phyloP scores from a whole-genome alignment of 2,113 vertebrate species.

The Corapipo altera region DNA sequence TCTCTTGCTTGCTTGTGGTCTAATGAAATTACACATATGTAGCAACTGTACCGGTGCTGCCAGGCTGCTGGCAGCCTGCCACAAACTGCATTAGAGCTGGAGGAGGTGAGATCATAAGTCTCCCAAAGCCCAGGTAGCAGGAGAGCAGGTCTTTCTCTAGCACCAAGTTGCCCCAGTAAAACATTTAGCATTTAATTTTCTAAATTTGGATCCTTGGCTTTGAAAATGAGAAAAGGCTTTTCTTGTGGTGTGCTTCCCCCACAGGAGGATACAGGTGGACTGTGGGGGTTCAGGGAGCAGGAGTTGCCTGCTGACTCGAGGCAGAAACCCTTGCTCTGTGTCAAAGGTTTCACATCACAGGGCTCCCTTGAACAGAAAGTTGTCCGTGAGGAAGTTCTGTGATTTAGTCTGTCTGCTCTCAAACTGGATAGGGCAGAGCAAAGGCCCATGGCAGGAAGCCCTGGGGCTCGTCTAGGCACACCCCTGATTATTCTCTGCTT shows the following conservation, averaged over 20 bases:
- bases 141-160: neutral
- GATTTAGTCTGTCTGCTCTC: slow-evolving; percentile 1
- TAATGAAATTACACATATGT: neutral
- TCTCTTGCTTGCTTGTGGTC: neutral
- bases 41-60: neutral
- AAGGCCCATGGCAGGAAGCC: slow-evolving; percentile 20
- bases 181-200: neutral
- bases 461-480: slow-evolving; percentile 24
- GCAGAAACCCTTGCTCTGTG: neutral
- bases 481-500: slow-evolving; percentile 39
- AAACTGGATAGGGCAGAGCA: neutral
- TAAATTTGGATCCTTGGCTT: neutral
- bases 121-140: neutral
- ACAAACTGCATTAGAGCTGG: neutral
- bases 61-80: slow-evolving; percentile 11
- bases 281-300: neutral
- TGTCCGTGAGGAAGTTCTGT: neutral
- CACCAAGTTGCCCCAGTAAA: neutral
- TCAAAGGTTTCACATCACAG: neutral
- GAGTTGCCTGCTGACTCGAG: neutral
- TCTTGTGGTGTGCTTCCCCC: neutral
- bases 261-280: neutral
- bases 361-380: neutral
- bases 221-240: neutral
- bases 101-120: neutral